Evolutionary conservation across 2,113 vertebrate genomes (phyloP).

Genomic region (Colossoma macropomum): DNA sequence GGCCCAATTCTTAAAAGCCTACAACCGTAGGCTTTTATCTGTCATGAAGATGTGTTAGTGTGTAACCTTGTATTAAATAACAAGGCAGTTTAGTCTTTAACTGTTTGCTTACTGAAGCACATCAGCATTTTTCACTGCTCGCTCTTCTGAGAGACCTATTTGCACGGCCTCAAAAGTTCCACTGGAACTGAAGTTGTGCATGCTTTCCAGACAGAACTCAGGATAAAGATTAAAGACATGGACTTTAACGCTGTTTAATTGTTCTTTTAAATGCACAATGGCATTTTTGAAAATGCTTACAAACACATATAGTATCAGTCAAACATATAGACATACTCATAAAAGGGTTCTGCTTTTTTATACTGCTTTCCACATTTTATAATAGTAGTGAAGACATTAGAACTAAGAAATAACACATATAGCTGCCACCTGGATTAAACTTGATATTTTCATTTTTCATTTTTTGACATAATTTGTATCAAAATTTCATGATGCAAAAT

Average conservation of each 20-base stretch:
- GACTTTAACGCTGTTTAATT: background rate
- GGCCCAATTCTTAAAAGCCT: background rate
- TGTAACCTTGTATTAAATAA: constrained; percentile 19
- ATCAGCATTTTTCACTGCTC: background rate
- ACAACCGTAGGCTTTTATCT: background rate
- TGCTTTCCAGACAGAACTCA: background rate
- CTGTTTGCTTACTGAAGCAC: constrained; percentile 3
- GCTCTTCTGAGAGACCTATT: background rate
- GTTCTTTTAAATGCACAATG: background rate
- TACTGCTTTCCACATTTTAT: no score
- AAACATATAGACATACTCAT: no score
- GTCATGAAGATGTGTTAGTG: constrained; percentile 13
- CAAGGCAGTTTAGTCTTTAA: background rate
- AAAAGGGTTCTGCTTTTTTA: no score
- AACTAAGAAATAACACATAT: no score
- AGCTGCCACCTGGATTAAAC: no score
- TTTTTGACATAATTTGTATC: no score
- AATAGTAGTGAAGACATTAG: no score
- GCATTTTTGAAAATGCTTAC: background rate
- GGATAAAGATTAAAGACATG: background rate
- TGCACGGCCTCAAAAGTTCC: background rate
- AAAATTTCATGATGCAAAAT: no score
- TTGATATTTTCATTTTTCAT: no score
- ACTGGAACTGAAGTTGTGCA: background rate
- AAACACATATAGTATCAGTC: no score